Conservation (phyloP, 2,113 vertebrate genomes). For the Bos taurus region DNA sequence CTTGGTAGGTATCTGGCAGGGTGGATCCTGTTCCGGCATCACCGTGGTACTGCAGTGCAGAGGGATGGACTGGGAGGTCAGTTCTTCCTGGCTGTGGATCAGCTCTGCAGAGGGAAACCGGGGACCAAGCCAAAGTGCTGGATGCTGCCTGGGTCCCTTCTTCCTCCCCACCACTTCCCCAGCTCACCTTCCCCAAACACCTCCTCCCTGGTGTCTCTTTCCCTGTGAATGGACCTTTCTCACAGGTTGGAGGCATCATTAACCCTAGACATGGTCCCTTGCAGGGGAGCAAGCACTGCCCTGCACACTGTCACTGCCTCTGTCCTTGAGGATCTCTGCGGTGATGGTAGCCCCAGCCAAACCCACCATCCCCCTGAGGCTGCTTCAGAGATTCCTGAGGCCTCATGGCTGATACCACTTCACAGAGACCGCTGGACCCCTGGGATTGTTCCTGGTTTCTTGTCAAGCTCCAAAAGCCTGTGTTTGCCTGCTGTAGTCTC, state of each 20-base stretch:
- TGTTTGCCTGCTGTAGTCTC: not conserved
- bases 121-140: not conserved
- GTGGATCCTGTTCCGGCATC: not conserved
- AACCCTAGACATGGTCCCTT: not conserved
- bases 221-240: not conserved
- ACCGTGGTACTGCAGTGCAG: not conserved
- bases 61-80: not conserved
- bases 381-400: not conserved
- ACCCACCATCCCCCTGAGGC: not conserved
- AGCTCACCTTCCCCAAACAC: not conserved
- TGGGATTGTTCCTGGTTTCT: not conserved
- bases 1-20: not conserved
- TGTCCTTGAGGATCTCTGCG: accelerated
- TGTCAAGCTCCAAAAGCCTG: not conserved
- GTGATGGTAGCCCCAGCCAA: not conserved
- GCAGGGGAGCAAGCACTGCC: not conserved
- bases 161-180: not conserved
- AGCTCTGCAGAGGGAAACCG: not conserved
- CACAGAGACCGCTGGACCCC: not conserved
- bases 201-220: not conserved
- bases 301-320: not conserved
- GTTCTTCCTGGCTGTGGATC: not conserved
- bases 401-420: not conserved
- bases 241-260: not conserved
- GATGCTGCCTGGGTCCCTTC: not conserved